phyloP scores from a whole-genome alignment of 1,140 invertebrate genomes.

The Psix sp. region DNA sequence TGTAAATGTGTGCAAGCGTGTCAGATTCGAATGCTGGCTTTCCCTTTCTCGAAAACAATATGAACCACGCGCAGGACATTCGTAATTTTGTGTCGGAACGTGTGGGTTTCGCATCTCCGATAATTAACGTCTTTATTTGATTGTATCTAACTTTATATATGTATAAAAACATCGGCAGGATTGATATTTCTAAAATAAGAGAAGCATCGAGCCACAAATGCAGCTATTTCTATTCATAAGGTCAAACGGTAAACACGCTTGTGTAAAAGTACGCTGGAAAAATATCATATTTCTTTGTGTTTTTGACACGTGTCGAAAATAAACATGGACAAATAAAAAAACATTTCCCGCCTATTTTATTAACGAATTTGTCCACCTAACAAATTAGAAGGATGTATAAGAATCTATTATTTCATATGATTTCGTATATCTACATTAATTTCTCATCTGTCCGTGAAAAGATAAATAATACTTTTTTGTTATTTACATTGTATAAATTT shows the following conservation, averaged over 20 bases:
- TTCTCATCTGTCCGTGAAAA: too few species aligned
- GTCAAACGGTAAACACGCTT: slow-evolving; percentile 33
- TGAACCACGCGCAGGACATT: slow-evolving; percentile 32
- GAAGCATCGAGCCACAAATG: slow-evolving; percentile 13
- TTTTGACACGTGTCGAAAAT: slow-evolving; percentile 38
- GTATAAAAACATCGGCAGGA: background rate
- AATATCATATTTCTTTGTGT: slow-evolving; percentile 35
- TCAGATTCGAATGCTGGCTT: slow-evolving; percentile 38
- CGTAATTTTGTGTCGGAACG: slow-evolving; percentile 37
- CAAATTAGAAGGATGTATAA: too few species aligned
- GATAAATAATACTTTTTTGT: too few species aligned
- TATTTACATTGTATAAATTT: too few species aligned
- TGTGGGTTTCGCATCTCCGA: slow-evolving; percentile 14
- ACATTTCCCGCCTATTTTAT: too few species aligned
- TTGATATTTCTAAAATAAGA: slow-evolving; percentile 23
- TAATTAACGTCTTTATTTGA: slow-evolving; percentile 45
- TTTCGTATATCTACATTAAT: too few species aligned
- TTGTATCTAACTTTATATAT: slow-evolving; percentile 25
- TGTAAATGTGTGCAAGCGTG: slow-evolving; percentile 10
- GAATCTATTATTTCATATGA: too few species aligned
- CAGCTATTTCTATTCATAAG: slow-evolving; percentile 36
- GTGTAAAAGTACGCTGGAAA: slow-evolving; percentile 30
- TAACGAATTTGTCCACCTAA: too few species aligned
- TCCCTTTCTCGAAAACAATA: slow-evolving; percentile 29
- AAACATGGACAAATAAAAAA: too few species aligned